Conservation (phyloP, 2,113 vertebrate genomes). For the Peromyscus leucopus region DNA sequence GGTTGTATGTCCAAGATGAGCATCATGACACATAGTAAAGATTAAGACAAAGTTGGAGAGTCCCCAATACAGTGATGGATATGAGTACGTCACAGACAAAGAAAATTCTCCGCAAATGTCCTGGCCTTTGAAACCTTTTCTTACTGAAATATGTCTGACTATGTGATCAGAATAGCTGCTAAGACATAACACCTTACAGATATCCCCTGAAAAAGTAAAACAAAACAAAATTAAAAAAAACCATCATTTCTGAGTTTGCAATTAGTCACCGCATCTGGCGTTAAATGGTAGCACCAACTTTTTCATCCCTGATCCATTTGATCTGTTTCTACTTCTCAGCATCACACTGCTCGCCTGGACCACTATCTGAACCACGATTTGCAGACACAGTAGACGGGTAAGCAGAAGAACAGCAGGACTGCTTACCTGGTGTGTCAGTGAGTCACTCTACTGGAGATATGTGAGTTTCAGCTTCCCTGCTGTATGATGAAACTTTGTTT, state of each 20-base stretch:
- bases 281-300: too few species aligned
- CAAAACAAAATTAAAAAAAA: not conserved
- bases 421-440: not conserved
- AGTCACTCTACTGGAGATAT: not conserved
- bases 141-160: not conserved
- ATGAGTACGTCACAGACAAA: conserved; percentile 9
- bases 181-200: not conserved
- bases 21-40: not conserved
- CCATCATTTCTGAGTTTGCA: not conserved
- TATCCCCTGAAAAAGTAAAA: not conserved
- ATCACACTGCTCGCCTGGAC: not conserved
- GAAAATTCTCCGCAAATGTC: not conserved
- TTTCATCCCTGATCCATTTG: not conserved
- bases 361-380: not conserved
- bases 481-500: not conserved
- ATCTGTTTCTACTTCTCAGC: not conserved
- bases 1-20: conserved; percentile 40
- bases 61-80: not conserved
- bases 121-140: not conserved
- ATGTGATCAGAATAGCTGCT: not conserved
- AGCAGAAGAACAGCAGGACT: not conserved
- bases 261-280: not conserved
- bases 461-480: not conserved
- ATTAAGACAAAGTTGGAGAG: not conserved
- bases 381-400: not conserved